Conservation (phyloP, 2,888 invertebrate genomes). For the Zeuzera pyrina region DNA sequence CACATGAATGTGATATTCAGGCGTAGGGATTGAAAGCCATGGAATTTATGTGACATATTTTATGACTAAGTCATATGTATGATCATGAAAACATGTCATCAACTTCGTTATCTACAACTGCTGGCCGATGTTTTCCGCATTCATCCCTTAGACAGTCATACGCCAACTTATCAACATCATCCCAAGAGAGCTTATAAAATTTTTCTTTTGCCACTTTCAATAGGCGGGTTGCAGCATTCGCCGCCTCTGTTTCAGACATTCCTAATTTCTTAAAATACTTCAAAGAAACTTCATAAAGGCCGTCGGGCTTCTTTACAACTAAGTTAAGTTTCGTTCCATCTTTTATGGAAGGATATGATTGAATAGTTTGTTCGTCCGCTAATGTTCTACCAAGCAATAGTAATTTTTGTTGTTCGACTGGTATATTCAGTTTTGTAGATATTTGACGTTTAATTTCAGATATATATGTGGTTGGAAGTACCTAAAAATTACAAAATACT, state of each 20-base stretch:
- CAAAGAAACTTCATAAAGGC: constrained; percentile 71
- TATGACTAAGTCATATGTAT: constrained; percentile 32
- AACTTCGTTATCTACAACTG: constrained; percentile 21
- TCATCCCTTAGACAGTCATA: constrained; percentile 41
- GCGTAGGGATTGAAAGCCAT: no score
- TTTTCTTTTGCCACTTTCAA: constrained; percentile 68
- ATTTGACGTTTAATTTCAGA: constrained; percentile 80
- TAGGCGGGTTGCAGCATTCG: constrained; percentile 72
- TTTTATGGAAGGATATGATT: constrained; percentile 80
- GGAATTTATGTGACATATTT: no score
- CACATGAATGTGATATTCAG: no score
- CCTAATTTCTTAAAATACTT: constrained; percentile 75
- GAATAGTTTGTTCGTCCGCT: constrained; percentile 79
- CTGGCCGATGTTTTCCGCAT: constrained; percentile 17
- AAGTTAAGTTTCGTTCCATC: constrained; percentile 83
- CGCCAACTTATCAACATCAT: constrained; percentile 73
- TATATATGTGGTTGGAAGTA: constrained; percentile 72
- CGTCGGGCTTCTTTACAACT: constrained; percentile 78
- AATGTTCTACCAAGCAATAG: constrained; percentile 80
- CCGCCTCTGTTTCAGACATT: constrained; percentile 75
- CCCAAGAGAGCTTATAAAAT: constrained; percentile 69
- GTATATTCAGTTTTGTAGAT: constrained; percentile 75
- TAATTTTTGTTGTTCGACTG: constrained; percentile 79
- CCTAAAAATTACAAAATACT: constrained; percentile 38
- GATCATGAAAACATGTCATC: constrained; percentile 40